Base-by-base conservation (phyloP, 2,113 vertebrate genomes). In the Peromyscus californicus region DNA sequence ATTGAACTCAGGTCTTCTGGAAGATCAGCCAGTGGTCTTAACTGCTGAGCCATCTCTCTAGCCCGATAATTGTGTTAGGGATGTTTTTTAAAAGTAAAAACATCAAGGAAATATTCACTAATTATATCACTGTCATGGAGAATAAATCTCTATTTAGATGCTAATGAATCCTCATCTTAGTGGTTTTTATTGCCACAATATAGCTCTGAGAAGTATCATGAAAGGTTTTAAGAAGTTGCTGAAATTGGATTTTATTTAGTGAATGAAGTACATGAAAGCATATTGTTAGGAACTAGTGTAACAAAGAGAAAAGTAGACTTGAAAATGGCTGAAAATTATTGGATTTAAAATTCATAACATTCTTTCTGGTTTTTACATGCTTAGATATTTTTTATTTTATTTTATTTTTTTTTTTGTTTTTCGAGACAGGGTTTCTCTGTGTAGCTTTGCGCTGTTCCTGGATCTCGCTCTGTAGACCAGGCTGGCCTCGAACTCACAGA, bases 401-500 rank as follows among this genome's bases (percentile, higher is more conserved):
- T 98, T 87, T 98, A 97, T 98, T 98, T 87, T 98, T 98, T 98
- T 87, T 98, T n/a, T n/a, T n/a, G n/a, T n/a, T n/a, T n/a, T n/a
- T n/a, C n/a, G n/a, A n/a, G n/a, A n/a, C n/a, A n/a, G n/a, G n/a
- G n/a, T n/a, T n/a, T n/a, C n/a, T n/a, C n/a, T n/a, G n/a, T n/a
- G n/a, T n/a, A n/a, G n/a, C n/a, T n/a, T n/a, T n/a, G n/a, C n/a
- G n/a, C n/a, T n/a, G n/a, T n/a, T n/a, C n/a, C n/a, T n/a, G n/a
- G n/a, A n/a, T n/a, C n/a, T n/a, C n/a, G n/a, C n/a, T n/a, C n/a
- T n/a, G n/a, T n/a, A n/a, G n/a, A n/a, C n/a, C n/a, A n/a, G n/a
- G n/a, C n/a, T n/a, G n/a, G n/a, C n/a, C n/a, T n/a, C n/a, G n/a
- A n/a, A n/a, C n/a, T n/a, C n/a, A n/a, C n/a, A n/a, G n/a, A n/a